These are phyloP conservation scores for Lithophane leautieri DNA, from an alignment of 2,888 invertebrate species.

Conservation along the genomic window DNA sequence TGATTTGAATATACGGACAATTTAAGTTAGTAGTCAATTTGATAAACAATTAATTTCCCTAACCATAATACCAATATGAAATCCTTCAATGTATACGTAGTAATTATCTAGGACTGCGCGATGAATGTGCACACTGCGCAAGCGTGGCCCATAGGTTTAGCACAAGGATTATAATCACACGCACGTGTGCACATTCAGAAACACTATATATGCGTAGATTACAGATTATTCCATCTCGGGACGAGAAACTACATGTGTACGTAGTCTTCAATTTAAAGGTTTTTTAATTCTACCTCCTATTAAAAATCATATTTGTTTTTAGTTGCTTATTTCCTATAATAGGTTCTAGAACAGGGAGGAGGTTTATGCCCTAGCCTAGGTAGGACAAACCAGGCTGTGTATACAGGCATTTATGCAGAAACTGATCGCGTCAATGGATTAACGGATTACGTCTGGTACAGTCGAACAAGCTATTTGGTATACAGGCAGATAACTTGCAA, in stretches of 20 bases:
- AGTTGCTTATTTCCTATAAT: background rate
- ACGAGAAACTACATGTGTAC: background rate
- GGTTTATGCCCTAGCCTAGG: too few relatives aligned
- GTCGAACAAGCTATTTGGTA: too few relatives aligned
- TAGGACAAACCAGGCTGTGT: background rate
- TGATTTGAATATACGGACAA: too few relatives aligned
- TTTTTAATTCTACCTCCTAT: background rate
- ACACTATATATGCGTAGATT: constrained; percentile 31
- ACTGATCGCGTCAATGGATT: background rate
- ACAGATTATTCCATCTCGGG: constrained; percentile 31
- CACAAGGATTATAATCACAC: constrained; percentile 59
- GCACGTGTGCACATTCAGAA: constrained; percentile 59
- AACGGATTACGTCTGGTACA: too few relatives aligned
- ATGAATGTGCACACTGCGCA: constrained; percentile 44
- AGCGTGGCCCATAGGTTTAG: constrained; percentile 44
- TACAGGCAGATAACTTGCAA: too few relatives aligned
- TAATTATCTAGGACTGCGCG: constrained; percentile 1
- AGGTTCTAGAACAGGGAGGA: background rate
- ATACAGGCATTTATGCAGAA: background rate
- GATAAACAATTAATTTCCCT: too few relatives aligned
- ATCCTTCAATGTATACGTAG: background rate
- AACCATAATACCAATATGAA: too few relatives aligned
- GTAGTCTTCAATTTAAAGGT: background rate
- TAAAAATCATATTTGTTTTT: background rate
- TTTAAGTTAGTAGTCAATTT: too few relatives aligned